Base-by-base conservation (phyloP, 2,888 invertebrate genomes). In the Heliothis peltigera region DNA sequence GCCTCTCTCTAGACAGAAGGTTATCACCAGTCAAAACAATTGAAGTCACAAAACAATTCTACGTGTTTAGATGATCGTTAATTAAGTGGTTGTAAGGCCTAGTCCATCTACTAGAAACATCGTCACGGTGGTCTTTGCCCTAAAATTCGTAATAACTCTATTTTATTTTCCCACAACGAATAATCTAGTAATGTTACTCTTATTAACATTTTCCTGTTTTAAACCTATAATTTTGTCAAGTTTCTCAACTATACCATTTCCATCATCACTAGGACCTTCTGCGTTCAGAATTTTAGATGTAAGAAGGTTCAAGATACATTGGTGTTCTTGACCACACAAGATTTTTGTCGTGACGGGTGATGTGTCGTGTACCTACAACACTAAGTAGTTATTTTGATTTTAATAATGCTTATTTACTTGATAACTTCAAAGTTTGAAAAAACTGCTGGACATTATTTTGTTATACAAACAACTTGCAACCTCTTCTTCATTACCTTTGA, bases 151-250 rank as follows among this genome's bases (percentile, higher is more conserved):
- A 82, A 85, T 85, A 77, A 85, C 83, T 84, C 82, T 81, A 84
- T 86, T 39, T 87, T 85, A 82, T 82, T 87, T 84, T 83, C 77
- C 78, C 73, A 82, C 80, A 81, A 81, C 76, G 66, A 76, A 73
- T 81, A 81, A 85, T 86, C 77, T 78, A 77, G 74, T 75, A 83
- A 84, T 76, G 78, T 83, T 85, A 85, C 79, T 78, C 70, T 76
- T 87, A 89, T 87, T 85, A 86, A 80, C 83, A 85, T 88, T 89
- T 90, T 88, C 88, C 88, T 88, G 89, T 75, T 73, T 56, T 67
- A 82, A 83, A 64, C 80, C 87, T 89, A 88, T 91, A 89, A 92
- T 92, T 92, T 91, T 83, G 82, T 85, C 82, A 81, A 84, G 70
- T 81, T 67, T 70, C 80, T 81, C 77, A 32, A 81, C 49, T 62